Percentiles rank a stretch among this genome's conserved stretches.
These are phyloP conservation scores for Anarsia innoxiella DNA, from an alignment of 2,888 invertebrate genomes.

Conservation along the genomic window DNA sequence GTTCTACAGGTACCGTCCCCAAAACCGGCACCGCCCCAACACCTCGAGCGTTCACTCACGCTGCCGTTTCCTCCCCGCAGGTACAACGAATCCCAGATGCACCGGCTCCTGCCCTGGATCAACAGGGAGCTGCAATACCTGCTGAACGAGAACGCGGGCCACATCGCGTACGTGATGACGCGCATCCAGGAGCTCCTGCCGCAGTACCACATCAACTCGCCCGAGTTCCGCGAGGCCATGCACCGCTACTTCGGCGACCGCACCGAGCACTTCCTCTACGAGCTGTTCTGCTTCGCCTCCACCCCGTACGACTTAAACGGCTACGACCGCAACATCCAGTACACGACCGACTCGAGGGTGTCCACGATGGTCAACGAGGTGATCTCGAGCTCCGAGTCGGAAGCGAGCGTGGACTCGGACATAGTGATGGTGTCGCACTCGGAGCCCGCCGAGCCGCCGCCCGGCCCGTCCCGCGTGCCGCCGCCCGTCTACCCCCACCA, in stretches of 20 bases:
- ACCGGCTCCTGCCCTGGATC: constrained; percentile 91
- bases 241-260: constrained; percentile 80
- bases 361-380: constrained; percentile 75
- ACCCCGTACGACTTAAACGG: constrained; percentile 91
- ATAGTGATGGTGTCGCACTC: constrained; percentile 53
- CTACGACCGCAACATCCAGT: constrained; percentile 83
- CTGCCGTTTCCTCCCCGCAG: constrained; percentile 53
- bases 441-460: constrained; percentile 29
- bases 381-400: constrained; percentile 53
- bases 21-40: too few relatives aligned
- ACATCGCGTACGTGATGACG: constrained; percentile 79
- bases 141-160: constrained; percentile 77
- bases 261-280: constrained; percentile 92
- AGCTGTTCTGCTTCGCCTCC: constrained; percentile 89
- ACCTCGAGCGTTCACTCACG: too few relatives aligned
- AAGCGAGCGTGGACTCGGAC: constrained; percentile 50
- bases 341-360: constrained; percentile 73
- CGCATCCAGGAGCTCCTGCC: constrained; percentile 81
- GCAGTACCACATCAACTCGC: constrained; percentile 78
- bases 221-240: constrained; percentile 82
- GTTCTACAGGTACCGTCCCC: constrained; percentile 78
- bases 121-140: constrained; percentile 89
- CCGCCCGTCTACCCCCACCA: constrained; percentile 41
- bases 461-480: constrained; percentile 26
- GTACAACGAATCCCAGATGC: constrained; percentile 85